phyloP scores from a whole-genome alignment of 1,140 invertebrate genomes.

The Euura lappo region DNA sequence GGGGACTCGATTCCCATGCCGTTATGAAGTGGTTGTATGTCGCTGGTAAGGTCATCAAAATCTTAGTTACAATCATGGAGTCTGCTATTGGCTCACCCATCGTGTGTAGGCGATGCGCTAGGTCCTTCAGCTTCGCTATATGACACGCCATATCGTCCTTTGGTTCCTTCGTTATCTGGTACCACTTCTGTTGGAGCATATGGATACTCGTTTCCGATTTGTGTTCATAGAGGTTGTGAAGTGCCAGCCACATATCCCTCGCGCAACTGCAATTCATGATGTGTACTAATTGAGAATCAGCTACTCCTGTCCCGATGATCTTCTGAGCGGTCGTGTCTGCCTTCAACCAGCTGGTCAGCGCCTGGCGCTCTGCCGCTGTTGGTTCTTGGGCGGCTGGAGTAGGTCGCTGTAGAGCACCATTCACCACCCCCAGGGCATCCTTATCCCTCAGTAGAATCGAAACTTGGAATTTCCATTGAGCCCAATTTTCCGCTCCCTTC shows the following conservation, averaged over 20 bases:
- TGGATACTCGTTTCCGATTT: no score
- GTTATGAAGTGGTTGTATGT: constrained; percentile 33
- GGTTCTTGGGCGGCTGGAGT: background rate
- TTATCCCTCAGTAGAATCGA: constrained; percentile 12
- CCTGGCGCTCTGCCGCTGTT: background rate
- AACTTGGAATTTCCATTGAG: constrained; percentile 28
- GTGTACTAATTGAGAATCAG: constrained; percentile 34
- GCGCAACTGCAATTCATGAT: constrained; percentile 40
- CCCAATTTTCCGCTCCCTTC: no score
- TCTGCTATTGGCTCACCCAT: constrained; percentile 34
- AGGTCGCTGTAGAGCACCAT: background rate
- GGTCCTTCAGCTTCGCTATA: constrained; percentile 34
- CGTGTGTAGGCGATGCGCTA: constrained; percentile 30
- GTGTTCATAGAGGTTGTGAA: no score
- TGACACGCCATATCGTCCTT: constrained; percentile 25
- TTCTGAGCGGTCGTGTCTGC: constrained; percentile 29
- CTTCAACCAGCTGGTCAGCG: constrained; percentile 22
- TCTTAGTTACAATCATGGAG: constrained; percentile 39
- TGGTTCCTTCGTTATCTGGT: constrained; percentile 27
- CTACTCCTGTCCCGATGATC: constrained; percentile 32
- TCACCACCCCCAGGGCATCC: constrained; percentile 11
- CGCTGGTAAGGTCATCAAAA: constrained; percentile 39
- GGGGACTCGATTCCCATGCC: constrained; percentile 40
- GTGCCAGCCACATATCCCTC: no score
- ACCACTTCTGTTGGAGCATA: constrained; percentile 50